phyloP scores from a whole-genome alignment of 2,888 invertebrate species.

The Diploptera punctata region DNA sequence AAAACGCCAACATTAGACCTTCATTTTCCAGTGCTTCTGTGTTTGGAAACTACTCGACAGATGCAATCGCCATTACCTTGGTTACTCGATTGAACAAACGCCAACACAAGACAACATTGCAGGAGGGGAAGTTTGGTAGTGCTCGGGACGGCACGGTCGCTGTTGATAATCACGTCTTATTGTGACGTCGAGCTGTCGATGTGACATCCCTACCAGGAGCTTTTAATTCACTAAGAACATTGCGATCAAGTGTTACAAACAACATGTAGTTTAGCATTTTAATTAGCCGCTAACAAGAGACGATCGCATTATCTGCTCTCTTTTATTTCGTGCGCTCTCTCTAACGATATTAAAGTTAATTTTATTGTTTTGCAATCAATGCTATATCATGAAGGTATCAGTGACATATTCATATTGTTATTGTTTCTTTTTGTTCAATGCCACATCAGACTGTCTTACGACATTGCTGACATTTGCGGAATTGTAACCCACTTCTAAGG shows the following conservation, averaged over 20 bases:
- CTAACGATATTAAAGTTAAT: too few species aligned
- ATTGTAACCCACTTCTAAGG: too few species aligned
- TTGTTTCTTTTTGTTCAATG: too few species aligned
- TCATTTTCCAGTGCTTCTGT: constrained; percentile 39
- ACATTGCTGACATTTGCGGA: too few species aligned
- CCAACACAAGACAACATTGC: constrained; percentile 17
- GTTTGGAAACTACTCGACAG: constrained; percentile 39
- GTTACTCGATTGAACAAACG: constrained; percentile 37
- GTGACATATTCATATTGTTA: too few species aligned
- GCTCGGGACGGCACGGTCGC: constrained; percentile 40
- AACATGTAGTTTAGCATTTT: constrained; percentile 30
- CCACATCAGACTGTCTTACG: too few species aligned
- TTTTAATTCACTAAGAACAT: constrained; percentile 28
- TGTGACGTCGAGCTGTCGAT: constrained; percentile 45
- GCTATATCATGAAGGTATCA: too few species aligned
- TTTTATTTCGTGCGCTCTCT: too few species aligned
- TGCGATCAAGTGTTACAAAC: constrained; percentile 22
- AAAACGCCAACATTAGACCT: constrained; percentile 41
- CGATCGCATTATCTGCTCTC: too few species aligned
- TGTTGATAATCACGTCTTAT: constrained; percentile 43
- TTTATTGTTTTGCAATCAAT: too few species aligned
- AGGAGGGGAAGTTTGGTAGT: constrained; percentile 23
- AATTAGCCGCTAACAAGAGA: constrained; percentile 9
- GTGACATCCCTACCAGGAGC: constrained; percentile 38
- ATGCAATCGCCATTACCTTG: constrained; percentile 35